These are phyloP conservation scores for Drosophila bocki DNA, from an alignment of 1,140 invertebrate species.

Conservation along the genomic window DNA sequence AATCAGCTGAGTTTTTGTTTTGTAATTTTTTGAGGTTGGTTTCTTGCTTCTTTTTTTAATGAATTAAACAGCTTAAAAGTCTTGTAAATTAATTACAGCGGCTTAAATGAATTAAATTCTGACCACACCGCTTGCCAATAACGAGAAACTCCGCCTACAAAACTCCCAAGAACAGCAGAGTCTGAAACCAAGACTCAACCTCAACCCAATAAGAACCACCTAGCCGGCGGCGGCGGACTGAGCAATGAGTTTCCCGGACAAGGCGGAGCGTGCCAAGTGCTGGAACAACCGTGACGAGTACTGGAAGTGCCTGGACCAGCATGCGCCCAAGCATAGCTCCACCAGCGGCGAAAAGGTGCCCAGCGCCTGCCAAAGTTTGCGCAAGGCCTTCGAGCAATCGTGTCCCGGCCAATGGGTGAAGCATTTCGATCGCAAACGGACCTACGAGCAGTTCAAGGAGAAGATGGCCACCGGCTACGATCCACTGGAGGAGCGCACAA, in stretches of 20 bases:
- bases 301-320: conserved; percentile 94
- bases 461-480: conserved; percentile 95
- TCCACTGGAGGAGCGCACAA: conserved; percentile 85
- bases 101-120: background rate
- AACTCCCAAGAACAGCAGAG: background rate
- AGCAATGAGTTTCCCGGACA: conserved; percentile 93
- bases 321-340: conserved; percentile 86
- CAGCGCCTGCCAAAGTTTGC: conserved; percentile 89
- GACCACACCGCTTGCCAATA: no score
- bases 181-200: background rate
- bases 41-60: conserved; percentile 4
- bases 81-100: background rate
- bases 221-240: background rate
- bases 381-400: conserved; percentile 92
- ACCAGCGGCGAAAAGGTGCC: conserved; percentile 84
- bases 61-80: background rate
- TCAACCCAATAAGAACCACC: background rate
- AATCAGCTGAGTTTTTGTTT: conserved; percentile 42
- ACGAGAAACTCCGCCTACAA: background rate
- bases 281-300: conserved; percentile 94
- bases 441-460: conserved; percentile 95
- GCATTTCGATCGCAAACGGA: conserved; percentile 96
- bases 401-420: conserved; percentile 97
- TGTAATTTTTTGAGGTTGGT: conserved; percentile 56
- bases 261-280: conserved; percentile 92